Base-by-base conservation (phyloP, 2,113 vertebrate genomes). In the Leuciscus idus region DNA sequence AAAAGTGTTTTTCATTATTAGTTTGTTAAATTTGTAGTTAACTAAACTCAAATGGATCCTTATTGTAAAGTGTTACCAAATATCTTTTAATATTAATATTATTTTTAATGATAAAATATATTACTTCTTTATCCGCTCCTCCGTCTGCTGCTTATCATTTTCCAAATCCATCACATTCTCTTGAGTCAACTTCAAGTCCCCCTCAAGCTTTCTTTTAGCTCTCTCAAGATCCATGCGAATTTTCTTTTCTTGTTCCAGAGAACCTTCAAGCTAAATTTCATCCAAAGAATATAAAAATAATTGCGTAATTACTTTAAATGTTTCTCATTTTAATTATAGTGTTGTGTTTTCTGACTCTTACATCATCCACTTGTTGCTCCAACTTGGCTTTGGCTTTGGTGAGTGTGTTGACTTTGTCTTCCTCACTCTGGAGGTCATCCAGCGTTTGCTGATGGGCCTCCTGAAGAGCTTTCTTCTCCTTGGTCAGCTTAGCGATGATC, bases 341-440 rank as follows among this genome's bases (percentile, higher is more conserved):
- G 11, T 84, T 36, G 39, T 73, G 19, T 57, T 13, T 79, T 39
- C 13, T 26, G 11, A 11, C 17, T 91, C 94, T 95, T 83, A 96
- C 95, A 4, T 96, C 93, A 61, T 97, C 94, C 5, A 94, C 90
- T 92, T 96, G 96, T 90, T 96, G 95, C 84, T 96, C 96, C 85
- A 97, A 90, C 86, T 96, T 96, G 82, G 79, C 84, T 13, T 96
- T 96, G 48, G 92, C 91, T 91, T 96, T 97, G 81, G 90, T 91
- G 9, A 97, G 92, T 13, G 92, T 90, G 2, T 93, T 96, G 90
- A 96, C 94, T 95, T 96, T 96, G 88, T 96, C 96, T 73, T 96
- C 96, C 85, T 96, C 96, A 30, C 88, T 93, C 87, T 96, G 55
- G 55, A 57, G 55, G 55, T 57, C 55, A 57, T 57, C 52, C 52